phyloP scores from a whole-genome alignment of 2,797 vertebrate genomes.

The Nothura maculosa region DNA sequence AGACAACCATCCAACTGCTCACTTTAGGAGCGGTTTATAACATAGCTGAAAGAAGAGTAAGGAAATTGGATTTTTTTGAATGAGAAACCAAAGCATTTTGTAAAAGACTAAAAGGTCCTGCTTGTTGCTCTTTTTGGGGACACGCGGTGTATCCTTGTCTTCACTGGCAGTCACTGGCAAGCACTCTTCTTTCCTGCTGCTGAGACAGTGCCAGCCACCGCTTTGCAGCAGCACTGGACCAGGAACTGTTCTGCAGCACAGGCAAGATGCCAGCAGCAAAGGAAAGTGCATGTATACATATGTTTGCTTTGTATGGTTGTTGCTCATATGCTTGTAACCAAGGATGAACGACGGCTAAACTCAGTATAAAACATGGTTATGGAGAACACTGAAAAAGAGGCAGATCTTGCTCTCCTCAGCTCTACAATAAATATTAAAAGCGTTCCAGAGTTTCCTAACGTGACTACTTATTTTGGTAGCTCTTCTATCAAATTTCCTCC shows the following conservation, averaged over 20 bases:
- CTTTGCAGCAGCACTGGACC: background rate
- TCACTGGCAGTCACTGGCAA: background rate
- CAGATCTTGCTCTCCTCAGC: background rate
- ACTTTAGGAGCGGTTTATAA: background rate
- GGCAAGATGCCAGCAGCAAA: background rate
- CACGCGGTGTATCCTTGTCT: background rate
- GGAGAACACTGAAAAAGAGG: background rate
- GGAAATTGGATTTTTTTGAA: background rate
- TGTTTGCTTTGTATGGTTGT: background rate
- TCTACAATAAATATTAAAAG: background rate
- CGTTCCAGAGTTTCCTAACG: background rate
- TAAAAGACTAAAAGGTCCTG: background rate
- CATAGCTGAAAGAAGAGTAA: background rate
- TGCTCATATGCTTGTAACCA: background rate
- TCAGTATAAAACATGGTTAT: background rate
- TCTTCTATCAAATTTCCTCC: background rate
- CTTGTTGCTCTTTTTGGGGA: background rate
- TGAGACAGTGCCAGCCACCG: background rate
- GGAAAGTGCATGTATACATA: background rate
- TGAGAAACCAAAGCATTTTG: background rate
- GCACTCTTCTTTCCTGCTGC: background rate
- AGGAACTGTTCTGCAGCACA: background rate
- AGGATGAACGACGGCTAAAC: background rate
- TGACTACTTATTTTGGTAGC: background rate
- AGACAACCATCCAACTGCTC: background rate